Evolutionary conservation across 92 coral and sea anemone genomes (phyloP), one percentile per base, ranked within the genome.

Genomic region (Bergia sp.): DNA sequence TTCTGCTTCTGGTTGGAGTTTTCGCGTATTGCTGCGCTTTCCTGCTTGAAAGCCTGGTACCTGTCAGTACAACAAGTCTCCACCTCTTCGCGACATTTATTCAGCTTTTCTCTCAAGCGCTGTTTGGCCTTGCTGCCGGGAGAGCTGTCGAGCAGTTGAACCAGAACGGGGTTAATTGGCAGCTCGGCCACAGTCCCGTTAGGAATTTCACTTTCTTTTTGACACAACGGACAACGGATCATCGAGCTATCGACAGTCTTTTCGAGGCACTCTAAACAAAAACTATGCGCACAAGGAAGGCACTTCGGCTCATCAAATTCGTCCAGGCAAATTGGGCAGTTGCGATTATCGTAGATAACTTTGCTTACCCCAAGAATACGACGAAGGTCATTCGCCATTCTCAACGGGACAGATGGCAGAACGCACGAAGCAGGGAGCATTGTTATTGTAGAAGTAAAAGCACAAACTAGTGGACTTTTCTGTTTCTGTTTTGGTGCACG

Each of bases 351-450:
- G 45, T 42, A 37, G 44, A 84, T 71, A 36, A 84, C 87, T 84
- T 84, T 84, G 39, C 87, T 84, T 84, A 84, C 87, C 10, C 87
- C 87, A 15, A 84, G 87, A 84, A 84, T 44, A 4, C 87, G 87
- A 55, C 87, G 87, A 84, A 84, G 23, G 65, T 84, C 87, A 47
- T 84, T 84, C 47, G 87, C 87, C 87, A 84, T 84, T 84, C 79
- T 84, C 4, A 45, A 45, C 20, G 87, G 50, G 11, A 66, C 43
- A 29, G 87, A 72, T 20, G 87, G 87, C 36, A 84, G 66, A 71
- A 84, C 79, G 29, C 77, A 84, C 79, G 87, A 84, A 69, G 87
- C 87, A 49, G 87, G 87, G 18, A 83, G 87, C 87, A 83, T 82
- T 83, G 87, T 83, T 83, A 23, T 23, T 7, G 61, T 66, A 1